phyloP scores from a whole-genome alignment of 2,113 vertebrate species.

The Paracanthobrama guichenoti region DNA sequence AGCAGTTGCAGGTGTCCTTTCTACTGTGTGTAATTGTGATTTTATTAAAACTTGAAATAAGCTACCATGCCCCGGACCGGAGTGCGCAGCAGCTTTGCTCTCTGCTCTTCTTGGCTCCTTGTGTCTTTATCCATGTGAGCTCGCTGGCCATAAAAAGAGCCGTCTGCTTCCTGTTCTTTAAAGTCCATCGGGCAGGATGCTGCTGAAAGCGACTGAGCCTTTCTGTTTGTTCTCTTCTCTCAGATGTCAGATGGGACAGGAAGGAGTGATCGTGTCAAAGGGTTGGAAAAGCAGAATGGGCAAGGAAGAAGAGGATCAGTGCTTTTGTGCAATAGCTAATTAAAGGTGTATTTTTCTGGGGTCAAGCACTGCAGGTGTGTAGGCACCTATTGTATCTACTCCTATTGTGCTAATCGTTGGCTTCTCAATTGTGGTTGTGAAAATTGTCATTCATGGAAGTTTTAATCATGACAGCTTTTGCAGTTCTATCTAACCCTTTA shows the following conservation, averaged over 20 bases:
- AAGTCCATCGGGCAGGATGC: conserved; percentile 68
- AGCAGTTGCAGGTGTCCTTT: conserved; percentile 27
- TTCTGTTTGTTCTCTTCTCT: conserved; percentile 42
- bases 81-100: conserved; percentile 43
- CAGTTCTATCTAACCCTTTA: neutral
- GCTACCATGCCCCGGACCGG: neutral
- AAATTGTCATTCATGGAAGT: too few relatives aligned
- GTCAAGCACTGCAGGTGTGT: neutral
- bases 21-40: neutral
- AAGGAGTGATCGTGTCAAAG: conserved; percentile 34
- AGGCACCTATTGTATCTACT: neutral
- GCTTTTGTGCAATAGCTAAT: conserved; percentile 22
- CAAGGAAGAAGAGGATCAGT: conserved; percentile 36
- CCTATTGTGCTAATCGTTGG: neutral
- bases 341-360: neutral
- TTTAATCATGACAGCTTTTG: neutral
- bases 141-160: conserved; percentile 55
- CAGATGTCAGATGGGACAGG: conserved; percentile 32
- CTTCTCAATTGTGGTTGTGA: neutral
- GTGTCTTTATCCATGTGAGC: conserved; percentile 61
- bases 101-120: conserved; percentile 53
- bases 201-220: conserved; percentile 63
- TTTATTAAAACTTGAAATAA: neutral
- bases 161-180: conserved; percentile 69
- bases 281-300: conserved; percentile 60